These are phyloP conservation scores for Tiliacea citrago DNA, from an alignment of 2,888 invertebrate species.

Conservation along the genomic window DNA sequence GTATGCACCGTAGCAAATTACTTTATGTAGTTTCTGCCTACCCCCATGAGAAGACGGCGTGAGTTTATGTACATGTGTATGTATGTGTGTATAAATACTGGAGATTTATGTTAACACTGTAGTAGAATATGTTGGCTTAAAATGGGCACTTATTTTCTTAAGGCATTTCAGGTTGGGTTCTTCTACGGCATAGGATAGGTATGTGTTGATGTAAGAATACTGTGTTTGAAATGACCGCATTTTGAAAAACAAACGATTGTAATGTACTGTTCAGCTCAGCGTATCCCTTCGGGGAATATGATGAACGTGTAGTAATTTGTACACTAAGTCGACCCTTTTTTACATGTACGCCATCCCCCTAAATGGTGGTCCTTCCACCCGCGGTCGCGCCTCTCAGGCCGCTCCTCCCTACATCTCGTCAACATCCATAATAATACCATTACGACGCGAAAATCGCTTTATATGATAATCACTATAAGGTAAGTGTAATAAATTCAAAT, in stretches of 20 bases:
- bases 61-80: no score
- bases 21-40: no score
- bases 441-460: slow-evolving; percentile 32
- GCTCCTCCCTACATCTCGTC: slow-evolving; percentile 4
- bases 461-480: slow-evolving; percentile 38
- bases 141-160: background rate
- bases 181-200: background rate
- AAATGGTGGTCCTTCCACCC: slow-evolving; percentile 1
- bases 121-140: background rate
- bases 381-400: background rate
- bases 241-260: background rate
- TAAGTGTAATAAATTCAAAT: slow-evolving; percentile 24
- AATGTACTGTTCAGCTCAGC: background rate
- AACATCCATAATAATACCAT: slow-evolving; percentile 23
- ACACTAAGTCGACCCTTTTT: slow-evolving; percentile 11
- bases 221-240: background rate
- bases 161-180: background rate
- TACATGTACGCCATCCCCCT: slow-evolving; percentile 1
- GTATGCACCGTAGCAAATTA: no score
- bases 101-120: background rate
- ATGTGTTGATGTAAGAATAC: background rate
- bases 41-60: no score
- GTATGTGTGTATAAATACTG: no score
- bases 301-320: slow-evolving; percentile 4
- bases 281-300: background rate